A percentile compares a stretch with the other conserved stretches of the same genome.
phyloP scores from a whole-genome alignment of 1,140 invertebrate genomes.

The Brachionus angularis region DNA sequence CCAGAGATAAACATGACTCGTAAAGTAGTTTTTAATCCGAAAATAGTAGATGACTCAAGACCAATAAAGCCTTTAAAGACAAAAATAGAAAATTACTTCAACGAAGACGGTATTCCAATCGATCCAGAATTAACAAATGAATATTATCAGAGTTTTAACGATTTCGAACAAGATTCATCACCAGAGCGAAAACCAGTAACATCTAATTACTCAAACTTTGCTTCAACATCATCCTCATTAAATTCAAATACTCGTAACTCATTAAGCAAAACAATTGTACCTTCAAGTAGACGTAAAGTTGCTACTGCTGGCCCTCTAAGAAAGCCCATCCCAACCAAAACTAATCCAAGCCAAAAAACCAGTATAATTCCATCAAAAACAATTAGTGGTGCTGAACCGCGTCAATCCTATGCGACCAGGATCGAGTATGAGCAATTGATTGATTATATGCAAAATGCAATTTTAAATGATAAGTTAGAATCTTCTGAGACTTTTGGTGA shows the following conservation, averaged over 20 bases:
- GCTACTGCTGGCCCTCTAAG: background rate
- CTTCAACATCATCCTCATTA: too few species aligned
- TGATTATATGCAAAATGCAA: constrained; percentile 50
- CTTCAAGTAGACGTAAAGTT: background rate
- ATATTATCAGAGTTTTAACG: constrained; percentile 56
- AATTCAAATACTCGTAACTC: too few species aligned
- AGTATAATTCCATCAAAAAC: constrained; percentile 12
- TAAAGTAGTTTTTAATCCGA: background rate
- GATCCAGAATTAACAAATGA: constrained; percentile 54
- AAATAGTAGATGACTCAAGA: constrained; percentile 48
- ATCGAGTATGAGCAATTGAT: constrained; percentile 52
- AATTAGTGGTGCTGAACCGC: background rate
- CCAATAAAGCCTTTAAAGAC: constrained; percentile 57
- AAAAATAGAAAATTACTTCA: constrained; percentile 53
- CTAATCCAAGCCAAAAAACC: background rate
- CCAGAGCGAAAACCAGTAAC: constrained; percentile 19
- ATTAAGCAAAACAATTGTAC: background rate
- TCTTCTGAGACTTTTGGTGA: constrained; percentile 48
- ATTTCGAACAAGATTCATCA: constrained; percentile 47
- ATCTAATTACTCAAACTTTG: too few species aligned
- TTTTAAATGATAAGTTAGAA: constrained; percentile 45
- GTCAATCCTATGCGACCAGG: too few species aligned
- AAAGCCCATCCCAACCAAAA: background rate
- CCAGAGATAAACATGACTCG: too few species aligned
- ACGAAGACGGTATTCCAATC: constrained; percentile 53